Evolutionary conservation across 2,888 invertebrate genomes (phyloP).

Genomic region (Athripsodes cinereus): DNA sequence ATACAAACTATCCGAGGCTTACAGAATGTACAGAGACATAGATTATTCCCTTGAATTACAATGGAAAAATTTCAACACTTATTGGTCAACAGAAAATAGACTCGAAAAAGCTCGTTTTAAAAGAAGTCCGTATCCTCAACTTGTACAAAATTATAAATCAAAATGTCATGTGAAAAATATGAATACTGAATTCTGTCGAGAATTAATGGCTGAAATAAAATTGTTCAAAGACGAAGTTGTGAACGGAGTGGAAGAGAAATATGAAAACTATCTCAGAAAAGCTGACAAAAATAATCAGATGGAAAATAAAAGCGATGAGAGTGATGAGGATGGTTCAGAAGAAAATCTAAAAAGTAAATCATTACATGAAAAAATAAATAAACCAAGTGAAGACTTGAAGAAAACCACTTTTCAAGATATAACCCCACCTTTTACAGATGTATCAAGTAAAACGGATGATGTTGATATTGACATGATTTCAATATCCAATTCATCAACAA

Average conservation of each 20-base stretch:
- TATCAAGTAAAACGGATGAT: no score
- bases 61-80: neutral
- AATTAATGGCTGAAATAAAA: neutral
- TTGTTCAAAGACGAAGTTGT: neutral
- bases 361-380: no score
- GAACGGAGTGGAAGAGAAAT: no score
- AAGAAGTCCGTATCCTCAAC: conserved; percentile 16
- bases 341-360: no score
- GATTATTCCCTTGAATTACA: neutral
- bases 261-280: no score
- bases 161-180: conserved; percentile 13
- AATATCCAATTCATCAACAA: no score
- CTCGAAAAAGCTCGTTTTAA: conserved; percentile 10
- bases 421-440: no score
- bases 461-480: no score
- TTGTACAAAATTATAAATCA: conserved; percentile 5
- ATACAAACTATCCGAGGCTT: neutral
- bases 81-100: neutral
- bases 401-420: no score
- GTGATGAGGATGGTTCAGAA: neutral
- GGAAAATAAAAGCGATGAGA: neutral
- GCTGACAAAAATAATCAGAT: no score
- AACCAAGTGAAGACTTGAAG: no score
- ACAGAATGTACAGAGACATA: neutral
- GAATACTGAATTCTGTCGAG: conserved; percentile 8